A percentile compares a stretch with the other conserved stretches of the same genome.
Conservation (phyloP, 2,888 invertebrate species). For the Sesia apiformis region DNA sequence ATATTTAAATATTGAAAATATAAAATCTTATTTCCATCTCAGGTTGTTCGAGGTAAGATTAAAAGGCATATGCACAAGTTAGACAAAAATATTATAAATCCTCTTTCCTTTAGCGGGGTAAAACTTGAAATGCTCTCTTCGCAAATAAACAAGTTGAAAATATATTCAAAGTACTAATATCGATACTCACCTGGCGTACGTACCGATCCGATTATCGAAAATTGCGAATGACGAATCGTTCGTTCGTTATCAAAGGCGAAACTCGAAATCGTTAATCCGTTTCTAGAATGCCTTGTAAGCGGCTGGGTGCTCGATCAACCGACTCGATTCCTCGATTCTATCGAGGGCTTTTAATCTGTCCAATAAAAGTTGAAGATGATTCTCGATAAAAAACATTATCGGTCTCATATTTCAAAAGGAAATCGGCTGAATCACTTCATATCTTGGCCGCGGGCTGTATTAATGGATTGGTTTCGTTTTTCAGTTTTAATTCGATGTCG, state of each 20-base stretch:
- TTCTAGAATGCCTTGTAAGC: background rate
- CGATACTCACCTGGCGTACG: background rate
- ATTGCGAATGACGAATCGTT: background rate
- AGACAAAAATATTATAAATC: no score
- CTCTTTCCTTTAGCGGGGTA: no score
- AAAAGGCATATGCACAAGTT: no score
- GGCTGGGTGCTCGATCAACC: constrained; percentile 11
- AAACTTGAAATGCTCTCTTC: background rate
- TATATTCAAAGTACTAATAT: background rate
- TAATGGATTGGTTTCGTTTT: constrained; percentile 23
- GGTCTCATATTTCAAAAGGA: constrained; percentile 26
- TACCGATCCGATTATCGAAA: background rate
- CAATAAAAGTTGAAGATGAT: constrained; percentile 34
- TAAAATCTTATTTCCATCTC: no score
- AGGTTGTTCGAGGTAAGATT: no score
- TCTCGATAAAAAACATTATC: constrained; percentile 35
- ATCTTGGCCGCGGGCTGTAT: constrained; percentile 20
- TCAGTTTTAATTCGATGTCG: constrained; percentile 20
- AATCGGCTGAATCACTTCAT: constrained; percentile 33
- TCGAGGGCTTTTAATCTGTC: constrained; percentile 36
- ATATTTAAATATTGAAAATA: no score
- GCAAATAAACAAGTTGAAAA: background rate
- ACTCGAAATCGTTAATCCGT: constrained; percentile 1
- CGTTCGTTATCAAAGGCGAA: background rate
- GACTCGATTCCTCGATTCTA: constrained; percentile 8